Evolutionary conservation across 2,888 invertebrate species (phyloP).

Genomic region (Tuta absoluta): DNA sequence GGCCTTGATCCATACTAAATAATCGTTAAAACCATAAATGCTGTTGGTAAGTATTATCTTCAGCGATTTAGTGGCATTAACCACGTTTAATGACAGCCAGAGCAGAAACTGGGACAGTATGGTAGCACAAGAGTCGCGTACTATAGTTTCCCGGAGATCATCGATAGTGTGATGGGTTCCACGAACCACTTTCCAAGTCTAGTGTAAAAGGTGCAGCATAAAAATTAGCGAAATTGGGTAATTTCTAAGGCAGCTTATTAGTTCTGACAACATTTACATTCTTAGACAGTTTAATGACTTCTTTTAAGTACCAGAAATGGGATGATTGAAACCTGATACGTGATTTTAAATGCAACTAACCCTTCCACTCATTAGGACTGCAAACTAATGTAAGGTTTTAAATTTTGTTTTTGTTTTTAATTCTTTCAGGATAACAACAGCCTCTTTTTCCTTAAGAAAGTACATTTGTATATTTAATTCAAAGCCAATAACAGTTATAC

Average conservation of each 20-base stretch:
- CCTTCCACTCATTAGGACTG: too few species aligned
- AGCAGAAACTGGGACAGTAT: slow-evolving; percentile 38
- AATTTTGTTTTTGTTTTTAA: too few species aligned
- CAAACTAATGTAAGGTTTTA: too few species aligned
- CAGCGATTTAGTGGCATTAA: slow-evolving; percentile 55
- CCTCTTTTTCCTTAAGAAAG: too few species aligned
- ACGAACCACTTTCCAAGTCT: slow-evolving; percentile 36
- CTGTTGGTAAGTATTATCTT: slow-evolving; percentile 43
- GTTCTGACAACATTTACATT: neutral
- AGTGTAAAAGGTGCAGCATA: slow-evolving; percentile 12
- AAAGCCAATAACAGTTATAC: too few species aligned
- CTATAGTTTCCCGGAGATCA: slow-evolving; percentile 42
- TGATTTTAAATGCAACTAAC: neutral
- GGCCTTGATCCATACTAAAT: slow-evolving; percentile 48
- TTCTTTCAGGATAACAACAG: too few species aligned
- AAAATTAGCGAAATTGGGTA: slow-evolving; percentile 20
- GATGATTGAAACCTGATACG: neutral
- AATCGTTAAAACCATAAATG: slow-evolving; percentile 35
- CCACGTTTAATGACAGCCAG: slow-evolving; percentile 42
- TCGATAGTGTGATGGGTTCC: slow-evolving; percentile 46
- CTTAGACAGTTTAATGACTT: neutral
- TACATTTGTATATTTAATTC: neutral
- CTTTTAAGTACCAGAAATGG: neutral
- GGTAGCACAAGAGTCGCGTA: slow-evolving; percentile 28
- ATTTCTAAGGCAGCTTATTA: neutral